Conservation (phyloP, 2,113 vertebrate species). For the Baryphthengus martii region DNA sequence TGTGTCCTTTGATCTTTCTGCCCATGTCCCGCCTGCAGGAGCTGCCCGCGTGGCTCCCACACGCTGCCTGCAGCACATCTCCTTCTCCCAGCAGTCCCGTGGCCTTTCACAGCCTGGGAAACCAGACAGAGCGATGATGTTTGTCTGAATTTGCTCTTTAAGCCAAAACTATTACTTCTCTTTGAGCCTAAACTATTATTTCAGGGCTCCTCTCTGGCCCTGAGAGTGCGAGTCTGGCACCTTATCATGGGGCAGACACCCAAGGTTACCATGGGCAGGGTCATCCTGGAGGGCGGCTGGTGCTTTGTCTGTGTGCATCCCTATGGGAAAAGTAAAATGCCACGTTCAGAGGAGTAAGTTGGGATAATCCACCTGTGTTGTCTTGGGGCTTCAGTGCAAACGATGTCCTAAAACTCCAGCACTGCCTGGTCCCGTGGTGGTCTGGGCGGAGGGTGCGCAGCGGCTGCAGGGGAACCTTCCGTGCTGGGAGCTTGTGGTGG, state of each 20-base stretch:
- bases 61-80: not conserved
- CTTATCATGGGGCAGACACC: accelerated
- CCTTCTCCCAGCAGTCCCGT: not conserved
- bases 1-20: not conserved
- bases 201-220: not conserved
- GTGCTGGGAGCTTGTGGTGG: not conserved
- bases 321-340: not conserved
- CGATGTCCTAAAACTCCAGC: accelerated
- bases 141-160: not conserved
- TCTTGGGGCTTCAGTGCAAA: not conserved
- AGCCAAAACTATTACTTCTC: not conserved
- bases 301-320: not conserved
- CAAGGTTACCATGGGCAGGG: not conserved
- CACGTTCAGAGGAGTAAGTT: accelerated
- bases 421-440: accelerated
- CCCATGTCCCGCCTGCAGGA: not conserved
- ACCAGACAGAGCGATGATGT: not conserved
- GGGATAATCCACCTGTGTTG: accelerated
- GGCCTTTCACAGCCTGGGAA: not conserved
- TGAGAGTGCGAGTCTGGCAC: not conserved
- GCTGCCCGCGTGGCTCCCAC: not conserved
- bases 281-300: not conserved
- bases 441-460: not conserved
- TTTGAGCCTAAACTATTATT: not conserved
- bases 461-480: not conserved